Conservation (phyloP, 2,797 vertebrate species). For the Varecia variegata region DNA sequence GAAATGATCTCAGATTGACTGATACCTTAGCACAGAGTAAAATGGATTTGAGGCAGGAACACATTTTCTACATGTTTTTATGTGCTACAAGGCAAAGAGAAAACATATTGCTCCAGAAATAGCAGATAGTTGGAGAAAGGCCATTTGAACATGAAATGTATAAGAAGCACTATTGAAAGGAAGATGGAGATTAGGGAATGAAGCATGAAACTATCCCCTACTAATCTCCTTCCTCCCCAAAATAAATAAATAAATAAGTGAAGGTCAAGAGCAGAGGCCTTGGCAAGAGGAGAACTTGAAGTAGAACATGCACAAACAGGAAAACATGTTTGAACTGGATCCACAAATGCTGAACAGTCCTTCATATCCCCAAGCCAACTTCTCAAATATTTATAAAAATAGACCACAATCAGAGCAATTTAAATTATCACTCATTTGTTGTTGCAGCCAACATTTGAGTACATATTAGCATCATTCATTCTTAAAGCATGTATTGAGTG, state of each 20-base stretch:
- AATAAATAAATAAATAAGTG: neutral
- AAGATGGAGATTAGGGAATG: neutral
- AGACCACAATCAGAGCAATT: slow-evolving; percentile 5
- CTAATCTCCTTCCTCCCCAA: rapidly evolving
- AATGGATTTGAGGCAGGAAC: neutral
- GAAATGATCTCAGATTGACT: neutral
- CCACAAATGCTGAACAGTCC: neutral
- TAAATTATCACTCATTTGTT: slow-evolving; percentile 40
- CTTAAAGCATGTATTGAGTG: neutral
- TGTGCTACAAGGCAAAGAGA: neutral
- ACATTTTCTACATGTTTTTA: neutral
- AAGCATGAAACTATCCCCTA: neutral
- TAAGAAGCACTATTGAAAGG: neutral
- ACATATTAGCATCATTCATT: neutral
- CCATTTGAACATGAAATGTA: neutral
- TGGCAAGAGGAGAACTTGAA: neutral
- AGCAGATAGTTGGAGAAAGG: neutral
- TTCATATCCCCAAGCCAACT: neutral
- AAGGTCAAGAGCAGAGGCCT: neutral
- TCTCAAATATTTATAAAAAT: slow-evolving; percentile 39
- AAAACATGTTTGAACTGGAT: neutral
- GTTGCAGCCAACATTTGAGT: neutral
- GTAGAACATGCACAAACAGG: neutral
- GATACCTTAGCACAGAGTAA: neutral
- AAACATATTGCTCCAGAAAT: neutral